Conservation (phyloP, 2,113 vertebrate species). For the Spheniscus mendiculus region DNA sequence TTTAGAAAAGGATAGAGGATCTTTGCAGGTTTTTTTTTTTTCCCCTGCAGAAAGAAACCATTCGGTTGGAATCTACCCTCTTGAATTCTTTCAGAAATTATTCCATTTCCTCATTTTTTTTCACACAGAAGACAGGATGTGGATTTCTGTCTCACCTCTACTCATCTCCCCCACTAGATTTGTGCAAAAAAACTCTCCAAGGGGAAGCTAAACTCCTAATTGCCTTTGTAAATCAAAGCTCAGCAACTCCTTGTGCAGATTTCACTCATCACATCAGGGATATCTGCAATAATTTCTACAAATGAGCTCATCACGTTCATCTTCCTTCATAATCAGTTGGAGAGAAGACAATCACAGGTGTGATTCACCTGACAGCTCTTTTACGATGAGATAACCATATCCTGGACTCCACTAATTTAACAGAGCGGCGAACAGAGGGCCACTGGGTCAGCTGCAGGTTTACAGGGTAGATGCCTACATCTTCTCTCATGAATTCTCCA, state of each 20-base stretch:
- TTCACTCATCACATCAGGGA: background rate
- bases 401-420: background rate
- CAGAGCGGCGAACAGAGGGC: background rate
- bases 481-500: background rate
- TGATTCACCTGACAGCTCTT: background rate
- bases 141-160: background rate
- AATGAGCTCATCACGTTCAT: background rate
- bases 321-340: background rate
- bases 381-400: background rate
- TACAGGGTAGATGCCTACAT: background rate
- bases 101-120: fast-evolving
- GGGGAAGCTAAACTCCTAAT: background rate
- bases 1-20: background rate
- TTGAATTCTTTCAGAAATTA: background rate
- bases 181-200: background rate
- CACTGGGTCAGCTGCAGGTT: background rate
- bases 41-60: background rate
- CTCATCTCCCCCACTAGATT: fast-evolving
- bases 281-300: background rate
- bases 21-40: background rate
- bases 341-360: background rate
- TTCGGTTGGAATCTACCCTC: background rate
- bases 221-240: background rate
- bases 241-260: background rate
- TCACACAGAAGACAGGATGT: background rate